These are phyloP conservation scores for Tachycineta bicolor DNA, from an alignment of 2,113 vertebrate genomes.

Conservation along the genomic window DNA sequence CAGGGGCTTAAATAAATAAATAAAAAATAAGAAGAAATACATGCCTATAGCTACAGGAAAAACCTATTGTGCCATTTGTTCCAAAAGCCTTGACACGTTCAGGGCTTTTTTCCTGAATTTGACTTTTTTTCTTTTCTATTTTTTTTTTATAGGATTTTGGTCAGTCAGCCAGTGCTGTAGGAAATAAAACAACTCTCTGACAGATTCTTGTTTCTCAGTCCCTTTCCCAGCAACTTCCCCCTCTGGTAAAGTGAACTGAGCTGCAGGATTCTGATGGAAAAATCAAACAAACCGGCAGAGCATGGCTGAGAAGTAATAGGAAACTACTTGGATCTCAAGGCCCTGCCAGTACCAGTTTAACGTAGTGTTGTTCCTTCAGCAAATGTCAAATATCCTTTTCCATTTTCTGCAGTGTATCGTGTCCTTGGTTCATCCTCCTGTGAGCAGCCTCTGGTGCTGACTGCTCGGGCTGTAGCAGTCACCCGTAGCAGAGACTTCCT, in stretches of 20 bases:
- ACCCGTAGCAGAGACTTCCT: background rate
- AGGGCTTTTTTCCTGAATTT: constrained; percentile 65
- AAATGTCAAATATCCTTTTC: background rate
- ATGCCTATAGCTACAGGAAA: constrained; percentile 38
- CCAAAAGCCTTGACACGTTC: constrained; percentile 57
- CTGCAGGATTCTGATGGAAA: constrained; percentile 61
- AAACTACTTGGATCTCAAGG: constrained; percentile 61
- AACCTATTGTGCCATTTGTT: constrained; percentile 51
- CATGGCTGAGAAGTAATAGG: constrained; percentile 51
- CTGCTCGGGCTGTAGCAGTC: background rate
- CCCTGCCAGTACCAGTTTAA: constrained; percentile 36
- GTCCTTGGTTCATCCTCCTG: constrained; percentile 20
- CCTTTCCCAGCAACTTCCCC: constrained; percentile 1
- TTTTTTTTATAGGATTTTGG: constrained; percentile 61
- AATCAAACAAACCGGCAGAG: constrained; percentile 59
- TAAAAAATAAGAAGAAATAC: constrained; percentile 62
- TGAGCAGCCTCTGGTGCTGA: background rate
- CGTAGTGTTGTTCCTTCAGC: background rate
- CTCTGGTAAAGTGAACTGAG: constrained; percentile 56
- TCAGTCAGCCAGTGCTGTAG: constrained; percentile 50
- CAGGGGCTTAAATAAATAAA: constrained; percentile 73
- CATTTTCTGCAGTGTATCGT: background rate
- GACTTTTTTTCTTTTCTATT: constrained; percentile 37
- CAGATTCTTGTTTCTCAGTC: constrained; percentile 46
- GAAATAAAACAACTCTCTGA: constrained; percentile 62